Percentiles rank a stretch among this genome's conserved stretches.
phyloP scores from a whole-genome alignment of 2,113 vertebrate species.

The Forbesichthys agassizii region DNA sequence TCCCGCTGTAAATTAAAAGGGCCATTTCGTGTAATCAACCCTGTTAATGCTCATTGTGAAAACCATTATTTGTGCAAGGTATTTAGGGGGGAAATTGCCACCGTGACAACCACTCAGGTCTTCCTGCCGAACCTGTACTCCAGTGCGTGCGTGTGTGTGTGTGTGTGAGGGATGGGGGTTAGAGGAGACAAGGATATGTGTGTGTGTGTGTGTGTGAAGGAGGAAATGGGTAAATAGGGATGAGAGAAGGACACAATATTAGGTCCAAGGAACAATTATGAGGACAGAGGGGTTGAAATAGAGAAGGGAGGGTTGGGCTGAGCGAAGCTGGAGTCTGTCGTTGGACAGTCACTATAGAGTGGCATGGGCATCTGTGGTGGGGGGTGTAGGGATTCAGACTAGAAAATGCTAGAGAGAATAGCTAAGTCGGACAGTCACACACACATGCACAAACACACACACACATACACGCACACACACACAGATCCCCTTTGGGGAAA shows the following conservation, averaged over 20 bases:
- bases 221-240: constrained; percentile 1
- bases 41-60: constrained; percentile 99
- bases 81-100: constrained; percentile 93
- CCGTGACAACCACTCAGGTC: constrained; percentile 75
- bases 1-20: constrained; percentile 99
- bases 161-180: constrained; percentile 33
- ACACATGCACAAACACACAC: constrained; percentile 50
- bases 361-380: constrained; percentile 29
- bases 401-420: constrained; percentile 59
- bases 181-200: constrained; percentile 16
- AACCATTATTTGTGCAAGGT: constrained; percentile 99
- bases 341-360: constrained; percentile 42
- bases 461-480: constrained; percentile 41
- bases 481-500: constrained; percentile 61
- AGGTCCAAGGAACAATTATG: constrained; percentile 19
- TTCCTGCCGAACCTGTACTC: neutral
- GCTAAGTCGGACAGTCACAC: constrained; percentile 27
- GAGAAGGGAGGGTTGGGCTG: constrained; percentile 8
- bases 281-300: constrained; percentile 2
- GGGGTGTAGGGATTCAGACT: constrained; percentile 13
- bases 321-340: constrained; percentile 21
- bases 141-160: constrained; percentile 54
- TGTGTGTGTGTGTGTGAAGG: constrained; percentile 14
- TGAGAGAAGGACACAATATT: constrained; percentile 22
- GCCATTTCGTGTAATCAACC: constrained; percentile 98